phyloP scores from a whole-genome alignment of 2,888 invertebrate species.

The Drosophila mettleri region DNA sequence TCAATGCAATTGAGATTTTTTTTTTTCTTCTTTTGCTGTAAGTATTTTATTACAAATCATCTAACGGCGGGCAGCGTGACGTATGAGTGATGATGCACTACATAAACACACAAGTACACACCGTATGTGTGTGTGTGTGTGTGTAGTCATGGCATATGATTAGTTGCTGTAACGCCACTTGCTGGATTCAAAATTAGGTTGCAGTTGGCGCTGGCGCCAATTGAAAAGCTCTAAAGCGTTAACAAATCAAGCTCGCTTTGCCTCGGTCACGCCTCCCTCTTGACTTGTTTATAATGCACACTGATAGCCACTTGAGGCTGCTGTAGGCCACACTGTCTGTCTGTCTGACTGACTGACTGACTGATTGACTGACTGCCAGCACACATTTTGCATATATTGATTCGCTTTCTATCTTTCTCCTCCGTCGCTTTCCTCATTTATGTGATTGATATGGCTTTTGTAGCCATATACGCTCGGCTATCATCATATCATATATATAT shows the following conservation, averaged over 20 bases:
- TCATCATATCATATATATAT: slow-evolving; percentile 14
- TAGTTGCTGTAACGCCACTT: slow-evolving; percentile 69
- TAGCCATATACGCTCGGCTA: slow-evolving; percentile 28
- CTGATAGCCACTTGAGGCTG: slow-evolving; percentile 63
- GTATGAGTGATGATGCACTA: slow-evolving; percentile 73
- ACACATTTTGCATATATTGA: slow-evolving; percentile 55
- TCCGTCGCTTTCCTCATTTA: slow-evolving; percentile 47
- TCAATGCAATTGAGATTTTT: slow-evolving; percentile 74
- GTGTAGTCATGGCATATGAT: slow-evolving; percentile 63
- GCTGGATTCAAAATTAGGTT: slow-evolving; percentile 73
- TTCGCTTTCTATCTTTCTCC: slow-evolving; percentile 54
- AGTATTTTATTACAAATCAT: slow-evolving; percentile 66
- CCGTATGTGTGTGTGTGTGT: slow-evolving; percentile 9
- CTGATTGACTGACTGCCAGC: too few relatives aligned
- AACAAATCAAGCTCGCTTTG: slow-evolving; percentile 59
- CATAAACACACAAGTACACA: slow-evolving; percentile 45
- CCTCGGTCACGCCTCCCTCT: background rate
- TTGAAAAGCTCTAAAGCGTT: slow-evolving; percentile 49
- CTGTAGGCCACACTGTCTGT: slow-evolving; percentile 31
- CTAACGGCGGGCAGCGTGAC: slow-evolving; percentile 67
- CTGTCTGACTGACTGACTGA: slow-evolving; percentile 27
- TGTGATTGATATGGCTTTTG: slow-evolving; percentile 73
- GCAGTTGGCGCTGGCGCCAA: slow-evolving; percentile 71
- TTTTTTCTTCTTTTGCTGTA: slow-evolving; percentile 35
- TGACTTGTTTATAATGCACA: slow-evolving; percentile 60